A percentile compares a stretch with the other conserved stretches of the same genome.
Conservation (phyloP, 2,797 vertebrate genomes). For the Acanthiza pusilla region DNA sequence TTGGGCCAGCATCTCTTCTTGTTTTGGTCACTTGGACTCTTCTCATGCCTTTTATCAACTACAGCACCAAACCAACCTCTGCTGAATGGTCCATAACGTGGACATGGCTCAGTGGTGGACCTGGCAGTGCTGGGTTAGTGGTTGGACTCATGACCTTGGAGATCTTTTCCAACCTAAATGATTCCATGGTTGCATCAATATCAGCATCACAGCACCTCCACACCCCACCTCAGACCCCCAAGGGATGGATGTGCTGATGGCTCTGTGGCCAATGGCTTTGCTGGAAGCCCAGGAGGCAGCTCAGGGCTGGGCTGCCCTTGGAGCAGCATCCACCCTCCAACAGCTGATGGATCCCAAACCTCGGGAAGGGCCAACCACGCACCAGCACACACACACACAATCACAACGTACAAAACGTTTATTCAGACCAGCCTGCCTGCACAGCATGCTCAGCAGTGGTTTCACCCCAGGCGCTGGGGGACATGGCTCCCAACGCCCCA, state of each 20-base stretch:
- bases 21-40: neutral
- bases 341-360: neutral
- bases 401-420: slow-evolving; percentile 41
- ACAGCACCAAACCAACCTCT: neutral
- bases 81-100: accelerated
- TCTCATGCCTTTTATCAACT: neutral
- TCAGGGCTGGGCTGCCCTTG: accelerated
- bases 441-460: neutral
- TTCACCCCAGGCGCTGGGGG: neutral
- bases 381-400: neutral
- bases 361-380: neutral
- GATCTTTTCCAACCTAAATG: neutral
- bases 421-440: slow-evolving; percentile 50
- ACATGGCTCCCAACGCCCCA: neutral
- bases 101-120: neutral
- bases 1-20: neutral
- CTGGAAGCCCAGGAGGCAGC: neutral
- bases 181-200: accelerated
- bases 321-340: neutral
- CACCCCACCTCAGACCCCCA: too few species aligned
- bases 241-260: too few species aligned
- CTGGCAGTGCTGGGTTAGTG: neutral
- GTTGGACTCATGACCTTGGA: neutral
- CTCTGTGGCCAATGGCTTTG: accelerated
- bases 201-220: neutral